Evolutionary conservation across 2,113 vertebrate genomes (phyloP).

Genomic region (Paramormyrops kingsleyae): DNA sequence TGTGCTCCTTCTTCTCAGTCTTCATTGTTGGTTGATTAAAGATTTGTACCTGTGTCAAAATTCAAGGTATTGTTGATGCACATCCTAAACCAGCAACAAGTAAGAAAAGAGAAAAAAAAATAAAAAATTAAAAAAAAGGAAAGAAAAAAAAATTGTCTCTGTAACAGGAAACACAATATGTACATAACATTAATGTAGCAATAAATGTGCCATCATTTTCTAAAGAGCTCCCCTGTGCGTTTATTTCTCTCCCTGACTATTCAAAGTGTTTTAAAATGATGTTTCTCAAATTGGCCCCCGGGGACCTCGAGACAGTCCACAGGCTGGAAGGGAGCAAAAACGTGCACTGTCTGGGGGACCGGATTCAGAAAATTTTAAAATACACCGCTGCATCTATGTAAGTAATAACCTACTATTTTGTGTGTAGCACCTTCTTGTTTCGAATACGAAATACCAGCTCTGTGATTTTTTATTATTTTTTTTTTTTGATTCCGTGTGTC

Average conservation of each 20-base stretch:
- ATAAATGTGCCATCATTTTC: conserved; percentile 99
- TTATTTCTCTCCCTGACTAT: conserved; percentile 36
- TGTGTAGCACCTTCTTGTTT: not conserved
- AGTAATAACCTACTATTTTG: not conserved
- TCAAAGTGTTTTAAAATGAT: not conserved
- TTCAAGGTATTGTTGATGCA: conserved; percentile 85
- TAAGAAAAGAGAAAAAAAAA: conserved; percentile 44
- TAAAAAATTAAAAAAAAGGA: conserved; percentile 36
- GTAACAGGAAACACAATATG: conserved; percentile 94
- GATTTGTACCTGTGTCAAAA: conserved; percentile 91
- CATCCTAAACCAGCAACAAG: conserved; percentile 77
- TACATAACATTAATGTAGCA: conserved; percentile 99
- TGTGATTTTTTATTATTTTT: not conserved
- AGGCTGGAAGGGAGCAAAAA: not conserved
- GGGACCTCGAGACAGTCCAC: not conserved
- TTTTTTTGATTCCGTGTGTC: not conserved
- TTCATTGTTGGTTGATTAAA: conserved; percentile 81
- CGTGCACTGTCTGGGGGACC: not conserved
- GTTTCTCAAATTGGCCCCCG: not conserved
- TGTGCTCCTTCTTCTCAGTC: conserved; percentile 73
- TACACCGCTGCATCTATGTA: not conserved
- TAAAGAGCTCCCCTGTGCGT: conserved; percentile 71
- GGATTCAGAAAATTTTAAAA: not conserved
- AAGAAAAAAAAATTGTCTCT: conserved; percentile 72
- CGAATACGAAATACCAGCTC: not conserved